Percentiles rank a stretch among this genome's conserved stretches.
phyloP scores from a whole-genome alignment of 2,113 vertebrate genomes.

The Hyperopisus bebe region DNA sequence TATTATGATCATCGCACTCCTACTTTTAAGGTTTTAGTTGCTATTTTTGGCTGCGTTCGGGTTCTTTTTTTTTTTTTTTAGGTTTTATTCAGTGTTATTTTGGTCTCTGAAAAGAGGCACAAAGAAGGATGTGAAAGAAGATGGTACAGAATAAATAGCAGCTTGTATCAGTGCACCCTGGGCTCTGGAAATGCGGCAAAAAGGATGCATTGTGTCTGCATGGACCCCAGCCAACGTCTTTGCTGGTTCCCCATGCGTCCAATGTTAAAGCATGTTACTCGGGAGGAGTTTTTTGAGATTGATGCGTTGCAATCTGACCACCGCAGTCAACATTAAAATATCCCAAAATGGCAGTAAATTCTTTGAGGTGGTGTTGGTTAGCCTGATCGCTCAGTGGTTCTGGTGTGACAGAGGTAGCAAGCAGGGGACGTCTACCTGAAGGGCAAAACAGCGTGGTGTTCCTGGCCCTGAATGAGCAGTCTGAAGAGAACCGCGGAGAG shows the following conservation, averaged over 20 bases:
- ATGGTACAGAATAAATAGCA: neutral
- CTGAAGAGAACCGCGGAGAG: neutral
- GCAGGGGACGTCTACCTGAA: neutral
- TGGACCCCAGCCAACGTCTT: neutral
- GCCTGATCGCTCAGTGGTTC: neutral
- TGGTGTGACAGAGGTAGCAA: neutral
- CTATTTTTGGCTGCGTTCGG: neutral
- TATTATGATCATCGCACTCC: neutral
- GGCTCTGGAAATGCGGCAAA: neutral
- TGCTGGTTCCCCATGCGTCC: neutral
- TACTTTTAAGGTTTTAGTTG: neutral
- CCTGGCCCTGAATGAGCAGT: neutral
- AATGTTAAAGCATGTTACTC: neutral
- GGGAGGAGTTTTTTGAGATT: neutral
- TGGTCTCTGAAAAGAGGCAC: neutral
- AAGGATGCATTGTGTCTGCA: neutral
- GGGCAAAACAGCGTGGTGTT: neutral
- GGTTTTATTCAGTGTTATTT: neutral
- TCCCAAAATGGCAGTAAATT: neutral
- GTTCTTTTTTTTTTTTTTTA: neutral
- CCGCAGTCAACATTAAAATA: neutral
- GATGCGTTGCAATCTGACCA: neutral
- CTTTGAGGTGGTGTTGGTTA: neutral
- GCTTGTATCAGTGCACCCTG: neutral
- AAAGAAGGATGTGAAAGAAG: neutral